Percentiles rank a stretch among this genome's conserved stretches.
phyloP scores from a whole-genome alignment of 2,888 invertebrate species.

The Scelioninae gen. 2 region DNA sequence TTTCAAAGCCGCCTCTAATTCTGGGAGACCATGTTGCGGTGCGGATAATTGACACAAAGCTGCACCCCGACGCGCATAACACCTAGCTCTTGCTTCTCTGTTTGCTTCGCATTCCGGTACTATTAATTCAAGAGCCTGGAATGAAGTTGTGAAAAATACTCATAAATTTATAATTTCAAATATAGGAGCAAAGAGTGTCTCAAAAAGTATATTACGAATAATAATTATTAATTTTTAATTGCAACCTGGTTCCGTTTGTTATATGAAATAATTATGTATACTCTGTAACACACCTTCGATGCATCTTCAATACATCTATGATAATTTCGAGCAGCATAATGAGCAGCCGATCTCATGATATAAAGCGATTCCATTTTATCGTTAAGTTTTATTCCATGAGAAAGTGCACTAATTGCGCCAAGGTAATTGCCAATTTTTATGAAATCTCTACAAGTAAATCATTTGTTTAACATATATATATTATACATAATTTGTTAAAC shows the following conservation, averaged over 20 bases:
- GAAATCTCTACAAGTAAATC: constrained; percentile 78
- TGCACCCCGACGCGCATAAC: constrained; percentile 85
- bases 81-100: constrained; percentile 82
- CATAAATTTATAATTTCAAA: too few species aligned
- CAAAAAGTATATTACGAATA: too few species aligned
- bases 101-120: constrained; percentile 85
- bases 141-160: neutral
- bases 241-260: too few species aligned
- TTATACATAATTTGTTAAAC: neutral
- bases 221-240: too few species aligned
- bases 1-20: constrained; percentile 86
- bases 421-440: constrained; percentile 84
- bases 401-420: constrained; percentile 89
- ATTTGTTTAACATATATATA: too few species aligned
- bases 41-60: constrained; percentile 84
- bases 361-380: constrained; percentile 84
- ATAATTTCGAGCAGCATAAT: constrained; percentile 85
- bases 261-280: too few species aligned
- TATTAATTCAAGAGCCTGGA: constrained; percentile 83
- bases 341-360: constrained; percentile 87
- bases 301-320: constrained; percentile 81
- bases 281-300: constrained; percentile 74
- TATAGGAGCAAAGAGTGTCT: too few species aligned
- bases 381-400: constrained; percentile 85
- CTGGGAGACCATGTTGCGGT: constrained; percentile 82